phyloP scores from a whole-genome alignment of 2,888 invertebrate species.

The Hirtodrosophila histrioides region DNA sequence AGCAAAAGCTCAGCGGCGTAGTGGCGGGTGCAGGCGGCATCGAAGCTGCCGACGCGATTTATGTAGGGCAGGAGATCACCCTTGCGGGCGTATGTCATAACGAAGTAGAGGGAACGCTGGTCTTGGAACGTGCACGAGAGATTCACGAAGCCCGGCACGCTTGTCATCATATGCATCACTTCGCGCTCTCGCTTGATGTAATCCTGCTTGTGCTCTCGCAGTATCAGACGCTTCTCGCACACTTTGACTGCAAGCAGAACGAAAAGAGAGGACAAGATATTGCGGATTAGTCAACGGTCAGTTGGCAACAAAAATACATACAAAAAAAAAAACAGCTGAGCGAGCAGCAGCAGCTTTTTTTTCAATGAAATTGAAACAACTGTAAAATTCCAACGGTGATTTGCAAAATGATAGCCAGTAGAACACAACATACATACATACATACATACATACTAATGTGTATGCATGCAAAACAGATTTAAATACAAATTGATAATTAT shows the following conservation, averaged over 20 bases:
- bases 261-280: not conserved
- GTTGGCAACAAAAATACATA: not conserved
- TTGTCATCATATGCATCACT: constrained; percentile 93
- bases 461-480: too few relatives aligned
- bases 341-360: constrained; percentile 9
- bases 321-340: constrained; percentile 36
- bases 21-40: constrained; percentile 94
- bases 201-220: constrained; percentile 95
- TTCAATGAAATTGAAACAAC: constrained; percentile 39
- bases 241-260: constrained; percentile 91
- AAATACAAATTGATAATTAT: too few relatives aligned
- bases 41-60: constrained; percentile 95
- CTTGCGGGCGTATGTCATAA: constrained; percentile 96
- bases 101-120: constrained; percentile 95
- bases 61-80: constrained; percentile 97
- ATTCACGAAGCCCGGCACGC: constrained; percentile 95
- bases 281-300: constrained; percentile 19
- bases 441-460: not conserved
- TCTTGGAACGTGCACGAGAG: constrained; percentile 99
- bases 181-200: constrained; percentile 98
- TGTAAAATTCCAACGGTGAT: constrained; percentile 48
- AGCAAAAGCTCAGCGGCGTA: constrained; percentile 97
- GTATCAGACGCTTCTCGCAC: constrained; percentile 97
- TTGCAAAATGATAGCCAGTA: constrained; percentile 17
- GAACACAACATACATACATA: constrained; percentile 3